phyloP scores from a whole-genome alignment of 2,888 invertebrate genomes.

The Drosophila hamatofila region DNA sequence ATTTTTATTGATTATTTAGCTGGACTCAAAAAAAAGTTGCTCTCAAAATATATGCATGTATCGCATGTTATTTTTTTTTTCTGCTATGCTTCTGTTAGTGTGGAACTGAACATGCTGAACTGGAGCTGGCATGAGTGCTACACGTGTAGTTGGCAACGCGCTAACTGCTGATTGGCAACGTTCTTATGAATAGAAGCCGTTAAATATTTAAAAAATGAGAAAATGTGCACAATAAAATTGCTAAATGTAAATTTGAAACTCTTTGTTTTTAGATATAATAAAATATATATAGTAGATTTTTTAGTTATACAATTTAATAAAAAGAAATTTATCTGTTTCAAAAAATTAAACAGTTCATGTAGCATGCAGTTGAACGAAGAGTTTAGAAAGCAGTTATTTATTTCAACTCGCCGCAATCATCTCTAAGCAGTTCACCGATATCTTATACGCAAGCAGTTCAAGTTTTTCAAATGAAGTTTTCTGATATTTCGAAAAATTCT shows the following conservation, averaged over 20 bases:
- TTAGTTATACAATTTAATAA: no score
- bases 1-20: neutral
- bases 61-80: neutral
- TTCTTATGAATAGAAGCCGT: neutral
- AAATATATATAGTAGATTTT: no score
- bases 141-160: constrained; percentile 11
- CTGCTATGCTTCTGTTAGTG: neutral
- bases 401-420: neutral
- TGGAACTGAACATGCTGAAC: constrained; percentile 3
- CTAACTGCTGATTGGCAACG: constrained; percentile 16
- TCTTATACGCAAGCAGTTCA: neutral
- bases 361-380: neutral
- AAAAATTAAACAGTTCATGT: neutral
- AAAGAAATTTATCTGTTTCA: no score
- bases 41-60: neutral
- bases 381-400: neutral
- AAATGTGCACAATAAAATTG: no score
- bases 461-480: neutral
- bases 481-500: neutral
- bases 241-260: neutral
- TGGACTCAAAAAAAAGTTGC: neutral
- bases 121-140: neutral
- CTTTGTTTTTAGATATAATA: no score
- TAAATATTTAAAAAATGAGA: neutral
- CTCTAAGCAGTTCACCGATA: neutral